Percentiles rank a stretch among this genome's conserved stretches.
phyloP scores from a whole-genome alignment of 2,797 vertebrate species.

The Gephyroberyx darwinii region DNA sequence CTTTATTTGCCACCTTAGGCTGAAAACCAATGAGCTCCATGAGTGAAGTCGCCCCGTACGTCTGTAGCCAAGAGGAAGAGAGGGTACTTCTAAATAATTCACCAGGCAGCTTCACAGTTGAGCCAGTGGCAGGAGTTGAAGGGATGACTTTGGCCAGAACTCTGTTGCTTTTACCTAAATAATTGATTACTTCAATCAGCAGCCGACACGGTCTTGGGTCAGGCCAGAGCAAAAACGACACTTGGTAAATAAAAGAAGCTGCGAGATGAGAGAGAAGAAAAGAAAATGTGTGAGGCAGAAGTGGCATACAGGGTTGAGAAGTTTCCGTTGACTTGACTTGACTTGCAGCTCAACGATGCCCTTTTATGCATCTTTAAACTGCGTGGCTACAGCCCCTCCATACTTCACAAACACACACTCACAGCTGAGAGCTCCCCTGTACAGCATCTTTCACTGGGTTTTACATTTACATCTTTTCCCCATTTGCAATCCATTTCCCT shows the following conservation, averaged over 20 bases:
- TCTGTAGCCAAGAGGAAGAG: conserved; percentile 46
- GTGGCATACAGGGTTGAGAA: conserved; percentile 13
- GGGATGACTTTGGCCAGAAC: conserved; percentile 51
- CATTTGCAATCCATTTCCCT: conserved; percentile 57
- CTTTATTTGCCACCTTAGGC: conserved; percentile 56
- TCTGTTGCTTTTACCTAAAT: conserved; percentile 58
- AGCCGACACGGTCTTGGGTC: conserved; percentile 31
- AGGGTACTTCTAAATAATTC: conserved; percentile 67
- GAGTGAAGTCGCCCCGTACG: conserved; percentile 44
- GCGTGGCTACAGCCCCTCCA: background rate
- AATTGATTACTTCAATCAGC: conserved; percentile 66
- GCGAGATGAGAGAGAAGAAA: conserved; percentile 34
- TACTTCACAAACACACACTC: conserved; percentile 22
- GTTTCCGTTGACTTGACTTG: background rate
- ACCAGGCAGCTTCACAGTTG: conserved; percentile 45
- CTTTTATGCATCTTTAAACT: conserved; percentile 35
- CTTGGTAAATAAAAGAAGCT: conserved; percentile 49
- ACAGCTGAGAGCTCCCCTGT: conserved; percentile 11
- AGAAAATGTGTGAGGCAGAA: conserved; percentile 11
- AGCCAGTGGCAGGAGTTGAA: conserved; percentile 55
- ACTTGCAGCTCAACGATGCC: conserved; percentile 13
- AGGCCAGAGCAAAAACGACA: conserved; percentile 35
- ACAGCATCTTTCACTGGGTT: conserved; percentile 23
- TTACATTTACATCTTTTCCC: conserved; percentile 28
- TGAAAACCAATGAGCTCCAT: conserved; percentile 54